Conservation (phyloP, 2,113 vertebrate genomes). For the Coptodon rendalli region DNA sequence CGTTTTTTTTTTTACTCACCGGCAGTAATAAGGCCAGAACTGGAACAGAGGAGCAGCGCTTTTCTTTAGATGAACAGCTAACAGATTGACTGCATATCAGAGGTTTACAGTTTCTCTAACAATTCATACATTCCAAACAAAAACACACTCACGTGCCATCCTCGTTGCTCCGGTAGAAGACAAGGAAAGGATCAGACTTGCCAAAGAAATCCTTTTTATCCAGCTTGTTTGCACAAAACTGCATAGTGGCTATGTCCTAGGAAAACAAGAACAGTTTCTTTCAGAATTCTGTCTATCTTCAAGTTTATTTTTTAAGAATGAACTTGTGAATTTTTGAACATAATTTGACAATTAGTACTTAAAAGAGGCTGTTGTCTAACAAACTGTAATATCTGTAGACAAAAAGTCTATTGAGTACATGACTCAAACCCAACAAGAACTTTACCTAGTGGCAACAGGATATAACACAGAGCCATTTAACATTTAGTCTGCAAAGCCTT, state of each 20-base stretch:
- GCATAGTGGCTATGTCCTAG: constrained; percentile 89
- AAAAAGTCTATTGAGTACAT: background rate
- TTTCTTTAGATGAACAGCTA: background rate
- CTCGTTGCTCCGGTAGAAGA: constrained; percentile 92
- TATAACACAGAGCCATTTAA: background rate
- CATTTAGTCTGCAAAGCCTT: background rate
- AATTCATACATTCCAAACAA: background rate
- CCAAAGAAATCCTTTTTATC: constrained; percentile 87
- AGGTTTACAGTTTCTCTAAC: background rate
- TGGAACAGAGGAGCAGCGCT: background rate
- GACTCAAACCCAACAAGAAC: background rate
- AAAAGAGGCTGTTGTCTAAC: background rate
- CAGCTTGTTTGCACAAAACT: constrained; percentile 90
- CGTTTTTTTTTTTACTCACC: background rate
- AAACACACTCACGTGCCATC: constrained; percentile 83
- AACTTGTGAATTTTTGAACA: fast-evolving
- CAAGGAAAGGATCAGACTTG: constrained; percentile 89
- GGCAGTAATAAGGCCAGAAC: background rate
- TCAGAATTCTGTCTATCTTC: background rate
- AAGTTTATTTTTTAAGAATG: background rate
- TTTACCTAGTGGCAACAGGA: background rate
- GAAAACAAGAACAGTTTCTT: background rate
- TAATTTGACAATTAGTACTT: background rate
- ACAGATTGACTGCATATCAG: background rate
- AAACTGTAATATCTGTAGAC: background rate